Conservation (phyloP, 1,140 invertebrate species). For the Euura saliciscinereae region DNA sequence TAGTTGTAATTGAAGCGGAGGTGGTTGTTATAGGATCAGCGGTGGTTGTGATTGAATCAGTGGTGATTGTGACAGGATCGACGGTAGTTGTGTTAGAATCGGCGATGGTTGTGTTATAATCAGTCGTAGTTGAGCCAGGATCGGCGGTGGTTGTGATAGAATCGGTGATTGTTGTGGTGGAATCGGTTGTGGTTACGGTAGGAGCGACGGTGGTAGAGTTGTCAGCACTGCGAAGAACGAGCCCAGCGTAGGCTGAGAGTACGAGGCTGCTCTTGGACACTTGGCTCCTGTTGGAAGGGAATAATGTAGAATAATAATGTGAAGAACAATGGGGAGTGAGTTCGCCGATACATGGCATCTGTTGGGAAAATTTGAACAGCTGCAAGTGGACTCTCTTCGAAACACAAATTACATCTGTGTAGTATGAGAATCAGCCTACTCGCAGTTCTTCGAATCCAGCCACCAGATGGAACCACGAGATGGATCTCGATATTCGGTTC, state of each 20-base stretch:
- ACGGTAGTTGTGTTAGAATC: no score
- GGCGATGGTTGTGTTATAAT: neutral
- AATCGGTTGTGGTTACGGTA: neutral
- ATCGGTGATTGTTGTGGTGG: neutral
- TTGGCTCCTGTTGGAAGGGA: neutral
- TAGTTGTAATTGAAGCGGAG: no score
- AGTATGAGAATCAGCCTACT: no score
- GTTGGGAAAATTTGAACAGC: no score
- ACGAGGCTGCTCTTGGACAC: neutral
- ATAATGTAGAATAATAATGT: neutral
- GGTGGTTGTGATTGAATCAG: neutral
- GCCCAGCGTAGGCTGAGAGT: neutral
- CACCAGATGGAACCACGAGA: no score
- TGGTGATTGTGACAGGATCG: neutral
- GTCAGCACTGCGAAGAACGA: neutral
- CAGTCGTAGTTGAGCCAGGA: conserved; percentile 23
- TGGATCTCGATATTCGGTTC: no score
- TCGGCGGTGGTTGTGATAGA: neutral
- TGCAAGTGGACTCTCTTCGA: no score
- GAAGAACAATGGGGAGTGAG: no score
- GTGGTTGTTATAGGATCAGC: neutral
- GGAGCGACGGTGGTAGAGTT: neutral
- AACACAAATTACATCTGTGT: no score
- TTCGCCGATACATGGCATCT: no score
- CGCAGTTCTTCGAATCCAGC: no score